Conservation (phyloP, 1,140 invertebrate species). For the Pachypeltis micranthus region DNA sequence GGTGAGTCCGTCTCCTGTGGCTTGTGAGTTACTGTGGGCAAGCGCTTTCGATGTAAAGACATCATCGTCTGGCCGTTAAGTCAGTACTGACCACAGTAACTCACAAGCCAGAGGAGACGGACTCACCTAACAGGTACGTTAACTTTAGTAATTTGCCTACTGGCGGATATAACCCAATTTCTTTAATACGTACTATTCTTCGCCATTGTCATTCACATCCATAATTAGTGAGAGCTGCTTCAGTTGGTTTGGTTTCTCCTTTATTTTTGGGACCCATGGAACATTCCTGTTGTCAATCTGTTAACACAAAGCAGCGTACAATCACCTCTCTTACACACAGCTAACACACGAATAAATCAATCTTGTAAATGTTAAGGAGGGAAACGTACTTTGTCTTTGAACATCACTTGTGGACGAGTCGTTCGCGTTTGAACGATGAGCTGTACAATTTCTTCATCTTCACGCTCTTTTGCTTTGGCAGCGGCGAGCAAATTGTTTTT, state of each 20-base stretch:
- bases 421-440: conserved; percentile 45
- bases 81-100: no score
- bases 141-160: no score
- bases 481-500: neutral
- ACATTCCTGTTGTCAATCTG: conserved; percentile 57
- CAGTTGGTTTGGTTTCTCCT: conserved; percentile 76
- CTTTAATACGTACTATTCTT: conserved; percentile 30
- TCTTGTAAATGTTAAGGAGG: neutral
- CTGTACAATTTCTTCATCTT: conserved; percentile 52
- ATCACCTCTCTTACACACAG: neutral
- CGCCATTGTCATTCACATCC: conserved; percentile 49
- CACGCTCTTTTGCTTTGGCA: conserved; percentile 28
- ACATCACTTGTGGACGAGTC: conserved; percentile 62
- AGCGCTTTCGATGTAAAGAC: no score
- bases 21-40: no score
- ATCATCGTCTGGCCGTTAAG: no score
- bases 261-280: conserved; percentile 71
- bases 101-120: no score
- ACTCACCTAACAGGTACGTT: no score
- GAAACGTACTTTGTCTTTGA: conserved; percentile 60
- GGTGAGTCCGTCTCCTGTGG: no score
- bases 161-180: no score
- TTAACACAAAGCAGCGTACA: no score
- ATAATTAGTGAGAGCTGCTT: conserved; percentile 63
- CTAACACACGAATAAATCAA: neutral